Evolutionary conservation across 2,797 vertebrate species (phyloP), one percentile per base, ranked within the genome.

Genomic region (Schizopygopsis pylzovi): DNA sequence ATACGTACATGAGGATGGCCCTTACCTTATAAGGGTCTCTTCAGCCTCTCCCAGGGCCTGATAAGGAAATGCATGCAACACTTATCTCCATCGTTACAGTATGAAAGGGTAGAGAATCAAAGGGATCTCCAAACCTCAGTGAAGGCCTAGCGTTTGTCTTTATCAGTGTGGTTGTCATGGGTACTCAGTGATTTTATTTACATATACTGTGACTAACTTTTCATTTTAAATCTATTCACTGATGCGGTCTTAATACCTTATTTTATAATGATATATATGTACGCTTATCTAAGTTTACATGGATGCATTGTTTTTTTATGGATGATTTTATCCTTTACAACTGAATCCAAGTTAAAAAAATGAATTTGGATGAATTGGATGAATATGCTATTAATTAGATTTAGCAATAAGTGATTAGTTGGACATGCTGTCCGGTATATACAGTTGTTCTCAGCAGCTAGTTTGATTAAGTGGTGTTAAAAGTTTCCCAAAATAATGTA

Each of bases 21-120:
- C 89, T 89, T 43, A 89, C 90, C 91, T 92, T 93, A 94, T 92
- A 94, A 93, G 92, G 88, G 85, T 85, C 65, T 79, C 89, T 90
- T 91, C 92, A 92, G 89, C 92, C 90, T 91, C 89, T 59, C 86
- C 9, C 65, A 7, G 68, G 56, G 77, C 81, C 87, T 54, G 78
- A 88, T 87, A 87, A 86, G 78, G 83, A 84, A 84, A 79, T 56
- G 25, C 63, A 79, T 83, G 79, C 25, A 1, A 52, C 13, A 12
- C 56, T 84, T 75, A 87, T 85, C 59, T 39, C 52, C 79, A 80
- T 77, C 20, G 20, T 39, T 61, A 78, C 72, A 45, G 52, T 78
- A 72, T 88, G 28, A 79, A 65, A 72, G 59, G 70, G 28, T 20
- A 16, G 16, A 39, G 43, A 73, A 82, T 82, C 80, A 79, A 79